These are phyloP conservation scores for Xestia sexstrigata DNA, from an alignment of 2,888 invertebrate genomes.

Conservation along the genomic window DNA sequence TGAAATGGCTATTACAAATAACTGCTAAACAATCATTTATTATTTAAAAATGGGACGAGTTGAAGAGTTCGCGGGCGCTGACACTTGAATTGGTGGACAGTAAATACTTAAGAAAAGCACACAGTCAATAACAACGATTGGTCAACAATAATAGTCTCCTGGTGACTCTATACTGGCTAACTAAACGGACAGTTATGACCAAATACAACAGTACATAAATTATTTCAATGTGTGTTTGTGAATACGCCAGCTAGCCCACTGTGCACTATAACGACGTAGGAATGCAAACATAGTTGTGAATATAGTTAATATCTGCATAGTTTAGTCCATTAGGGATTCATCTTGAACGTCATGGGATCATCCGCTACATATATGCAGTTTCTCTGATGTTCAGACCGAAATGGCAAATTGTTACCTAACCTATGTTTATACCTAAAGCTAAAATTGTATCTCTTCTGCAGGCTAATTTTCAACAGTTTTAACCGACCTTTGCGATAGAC, in stretches of 20 bases:
- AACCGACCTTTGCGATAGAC: background rate
- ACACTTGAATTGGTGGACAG: background rate
- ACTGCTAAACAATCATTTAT: background rate
- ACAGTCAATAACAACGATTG: slow-evolving; percentile 57
- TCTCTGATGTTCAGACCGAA: background rate
- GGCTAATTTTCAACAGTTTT: background rate
- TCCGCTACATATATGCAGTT: background rate
- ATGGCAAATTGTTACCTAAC: background rate
- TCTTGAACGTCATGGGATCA: slow-evolving; percentile 20
- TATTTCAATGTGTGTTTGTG: slow-evolving; percentile 47
- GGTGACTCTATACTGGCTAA: slow-evolving; percentile 16
- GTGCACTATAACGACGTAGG: slow-evolving; percentile 6
- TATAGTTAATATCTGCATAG: slow-evolving; percentile 52
- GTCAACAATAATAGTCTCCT: slow-evolving; percentile 24
- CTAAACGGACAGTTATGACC: slow-evolving; percentile 30
- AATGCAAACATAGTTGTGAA: slow-evolving; percentile 47
- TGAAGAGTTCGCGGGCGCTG: background rate
- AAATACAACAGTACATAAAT: slow-evolving; percentile 53
- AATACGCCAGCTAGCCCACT: slow-evolving; percentile 11
- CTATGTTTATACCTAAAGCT: background rate
- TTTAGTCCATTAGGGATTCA: slow-evolving; percentile 34
- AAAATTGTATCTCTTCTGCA: background rate
- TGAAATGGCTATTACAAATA: background rate
- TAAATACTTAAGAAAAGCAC: background rate
- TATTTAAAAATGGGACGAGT: background rate